Conservation (phyloP, 53 echinoderm and acorn worm species). For the Mesocentrotus franciscanus region DNA sequence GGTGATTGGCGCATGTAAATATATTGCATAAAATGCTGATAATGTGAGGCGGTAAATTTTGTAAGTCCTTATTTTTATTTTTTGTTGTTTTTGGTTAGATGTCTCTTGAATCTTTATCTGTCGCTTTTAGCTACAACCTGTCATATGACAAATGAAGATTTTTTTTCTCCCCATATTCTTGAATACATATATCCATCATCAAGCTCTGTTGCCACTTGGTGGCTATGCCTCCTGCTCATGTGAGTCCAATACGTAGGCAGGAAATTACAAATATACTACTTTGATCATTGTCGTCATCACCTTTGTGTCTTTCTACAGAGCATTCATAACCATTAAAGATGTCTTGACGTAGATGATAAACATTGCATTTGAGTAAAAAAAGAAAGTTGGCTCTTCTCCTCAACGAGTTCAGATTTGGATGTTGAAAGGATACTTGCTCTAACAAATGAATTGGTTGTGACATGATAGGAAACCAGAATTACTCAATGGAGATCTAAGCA, state of each 20-base stretch:
- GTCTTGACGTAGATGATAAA: background rate
- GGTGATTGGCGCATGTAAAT: background rate
- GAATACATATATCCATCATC: background rate
- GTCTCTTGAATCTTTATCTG: background rate
- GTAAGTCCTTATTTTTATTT: too few relatives aligned
- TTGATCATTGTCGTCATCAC: conserved; percentile 1
- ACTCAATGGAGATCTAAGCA: background rate
- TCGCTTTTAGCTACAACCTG: background rate
- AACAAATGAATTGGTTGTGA: conserved; percentile 27
- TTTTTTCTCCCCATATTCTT: background rate
- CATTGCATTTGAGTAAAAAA: background rate
- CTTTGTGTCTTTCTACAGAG: background rate
- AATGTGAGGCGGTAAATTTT: background rate
- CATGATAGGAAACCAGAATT: background rate
- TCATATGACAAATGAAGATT: background rate
- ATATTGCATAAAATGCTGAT: background rate
- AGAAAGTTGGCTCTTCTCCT: background rate
- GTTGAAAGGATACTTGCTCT: conserved; percentile 1
- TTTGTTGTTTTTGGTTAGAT: too few relatives aligned
- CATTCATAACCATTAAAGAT: background rate
- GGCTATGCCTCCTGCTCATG: background rate
- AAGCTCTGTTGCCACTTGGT: background rate
- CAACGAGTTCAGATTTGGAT: background rate
- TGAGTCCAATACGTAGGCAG: background rate
- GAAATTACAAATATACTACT: conserved; percentile 8